These are phyloP conservation scores for Aricia artaxerxes DNA, from an alignment of 2,888 invertebrate species.

Conservation along the genomic window DNA sequence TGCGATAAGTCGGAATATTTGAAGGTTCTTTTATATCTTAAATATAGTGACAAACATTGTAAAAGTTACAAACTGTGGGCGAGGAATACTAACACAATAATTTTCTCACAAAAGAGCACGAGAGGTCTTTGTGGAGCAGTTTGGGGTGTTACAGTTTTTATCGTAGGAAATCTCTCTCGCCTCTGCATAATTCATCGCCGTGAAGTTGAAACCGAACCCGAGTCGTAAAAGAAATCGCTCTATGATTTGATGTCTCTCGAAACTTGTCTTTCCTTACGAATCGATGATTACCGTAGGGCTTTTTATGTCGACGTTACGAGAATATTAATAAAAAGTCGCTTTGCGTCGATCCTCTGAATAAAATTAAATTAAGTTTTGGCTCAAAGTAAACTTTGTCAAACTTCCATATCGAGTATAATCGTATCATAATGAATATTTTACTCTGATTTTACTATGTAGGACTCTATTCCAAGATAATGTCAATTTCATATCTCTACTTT, in stretches of 20 bases:
- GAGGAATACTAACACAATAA: slow-evolving; percentile 30
- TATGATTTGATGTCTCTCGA: slow-evolving; percentile 78
- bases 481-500: not conserved
- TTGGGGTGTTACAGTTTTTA: slow-evolving; percentile 77
- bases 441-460: not conserved
- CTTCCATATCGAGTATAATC: slow-evolving; percentile 1
- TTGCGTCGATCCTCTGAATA: slow-evolving; percentile 2
- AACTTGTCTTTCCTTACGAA: slow-evolving; percentile 73
- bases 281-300: slow-evolving; percentile 58
- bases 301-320: slow-evolving; percentile 48
- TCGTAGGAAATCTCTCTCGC: slow-evolving; percentile 77
- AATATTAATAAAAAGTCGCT: slow-evolving; percentile 24
- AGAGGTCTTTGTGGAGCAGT: slow-evolving; percentile 72
- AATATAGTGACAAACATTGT: slow-evolving; percentile 17
- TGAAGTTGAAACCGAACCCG: slow-evolving; percentile 79
- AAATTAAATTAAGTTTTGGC: slow-evolving; percentile 15
- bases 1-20: not conserved
- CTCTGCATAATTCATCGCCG: slow-evolving; percentile 79
- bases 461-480: not conserved
- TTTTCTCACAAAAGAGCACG: slow-evolving; percentile 31
- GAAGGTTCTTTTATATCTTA: slow-evolving; percentile 1
- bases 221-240: slow-evolving; percentile 80
- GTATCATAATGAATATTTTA: not conserved
- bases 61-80: slow-evolving; percentile 27
- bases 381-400: slow-evolving; percentile 23